Base-by-base conservation (phyloP, 2,888 invertebrate species). In the Amblyjoppa proteus region DNA sequence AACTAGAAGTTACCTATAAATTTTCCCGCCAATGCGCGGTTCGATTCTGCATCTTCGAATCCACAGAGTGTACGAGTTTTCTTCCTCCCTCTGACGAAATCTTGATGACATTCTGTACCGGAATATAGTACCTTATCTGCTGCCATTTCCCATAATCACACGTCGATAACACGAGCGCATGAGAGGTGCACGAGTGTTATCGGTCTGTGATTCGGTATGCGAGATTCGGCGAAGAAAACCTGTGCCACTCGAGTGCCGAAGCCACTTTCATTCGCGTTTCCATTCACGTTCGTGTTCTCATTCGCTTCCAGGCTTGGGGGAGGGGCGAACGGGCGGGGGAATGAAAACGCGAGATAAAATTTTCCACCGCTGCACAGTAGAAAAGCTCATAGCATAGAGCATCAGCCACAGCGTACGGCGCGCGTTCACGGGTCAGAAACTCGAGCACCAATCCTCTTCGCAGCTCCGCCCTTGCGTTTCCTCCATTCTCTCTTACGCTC, bases 401-500 rank as follows among this genome's bases (percentile, higher is more conserved):
- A 11, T 41, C 41, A 41, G 41, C 53, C 45, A 20, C n/a, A 79
- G 74, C 13, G 49, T 53, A 38, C 74, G 66, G 56, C 25, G 28
- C 64, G 78, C 38, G 45, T 82, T 85, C 83, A 83, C 83, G 80
- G 83, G 76, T 77, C 76, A 74, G 56, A 76, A 80, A 61, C 77
- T 85, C 80, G 53, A 51, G 61, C 34, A 25, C 71, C 61, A 11
- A 16, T n/a, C 68, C 41, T 64, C 34, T 71, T 68, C 66, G 70
- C 70, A 41, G 9, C 61, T 71, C 20, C 7, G 4, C 20, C 20
- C 49, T 3, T 31, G 20, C 56, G 56, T 20, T 45, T 61, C 20
- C 45, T 81, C 31, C 34, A 31, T 69, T 69, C 38, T 13, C 45
- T n/a, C 16, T 41, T 49, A 45, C 41, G 9, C 41, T 31, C 34